Evolutionary conservation across 2,113 vertebrate species (phyloP).

Genomic region (Alaudala cheleensis): DNA sequence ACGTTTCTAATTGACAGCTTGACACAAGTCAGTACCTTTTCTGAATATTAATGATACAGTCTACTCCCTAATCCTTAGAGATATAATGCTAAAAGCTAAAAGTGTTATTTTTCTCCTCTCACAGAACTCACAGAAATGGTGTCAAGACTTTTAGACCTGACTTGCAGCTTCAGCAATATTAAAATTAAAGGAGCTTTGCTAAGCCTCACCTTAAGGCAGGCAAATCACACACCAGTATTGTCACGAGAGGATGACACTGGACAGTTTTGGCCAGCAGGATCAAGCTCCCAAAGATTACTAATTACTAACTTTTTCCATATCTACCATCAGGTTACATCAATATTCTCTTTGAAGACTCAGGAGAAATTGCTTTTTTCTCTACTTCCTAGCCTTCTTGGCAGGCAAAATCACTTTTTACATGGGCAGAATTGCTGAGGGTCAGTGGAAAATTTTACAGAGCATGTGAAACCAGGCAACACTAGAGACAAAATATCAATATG

Average conservation of each 20-base stretch:
- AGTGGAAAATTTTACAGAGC: background rate
- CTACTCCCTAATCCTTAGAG: background rate
- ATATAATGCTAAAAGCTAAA: background rate
- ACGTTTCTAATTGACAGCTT: background rate
- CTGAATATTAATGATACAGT: background rate
- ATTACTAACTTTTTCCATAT: background rate
- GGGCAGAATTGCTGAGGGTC: background rate
- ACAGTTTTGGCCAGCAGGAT: background rate
- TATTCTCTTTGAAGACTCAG: background rate
- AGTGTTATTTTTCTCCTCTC: background rate
- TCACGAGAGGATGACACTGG: background rate
- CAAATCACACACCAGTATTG: background rate
- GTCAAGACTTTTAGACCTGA: background rate
- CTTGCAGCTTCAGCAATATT: background rate
- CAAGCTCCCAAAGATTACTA: background rate
- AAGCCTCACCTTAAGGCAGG: background rate
- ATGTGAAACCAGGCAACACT: background rate
- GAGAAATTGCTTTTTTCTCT: background rate
- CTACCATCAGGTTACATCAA: background rate
- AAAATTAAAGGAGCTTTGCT: background rate
- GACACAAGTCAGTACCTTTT: background rate
- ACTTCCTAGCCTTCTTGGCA: background rate
- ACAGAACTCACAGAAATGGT: background rate
- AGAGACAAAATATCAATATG: background rate
- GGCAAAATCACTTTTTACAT: fast-evolving